Conservation (phyloP, 2,888 invertebrate species). For the Buathra laborator region DNA sequence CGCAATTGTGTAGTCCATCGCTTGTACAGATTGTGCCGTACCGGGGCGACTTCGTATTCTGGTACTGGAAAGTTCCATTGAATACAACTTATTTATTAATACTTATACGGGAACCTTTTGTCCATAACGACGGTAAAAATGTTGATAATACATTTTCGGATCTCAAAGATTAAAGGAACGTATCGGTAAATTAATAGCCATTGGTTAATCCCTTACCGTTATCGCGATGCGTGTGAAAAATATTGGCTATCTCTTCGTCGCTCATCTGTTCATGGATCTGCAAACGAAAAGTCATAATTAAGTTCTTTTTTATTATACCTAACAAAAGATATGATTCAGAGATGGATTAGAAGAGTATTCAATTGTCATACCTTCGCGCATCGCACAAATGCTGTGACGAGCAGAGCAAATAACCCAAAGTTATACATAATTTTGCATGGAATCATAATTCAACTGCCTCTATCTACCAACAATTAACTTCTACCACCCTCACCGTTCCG, state of each 20-base stretch:
- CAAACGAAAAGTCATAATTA: background rate
- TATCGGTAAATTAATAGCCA: background rate
- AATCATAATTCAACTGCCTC: background rate
- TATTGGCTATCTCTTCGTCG: background rate
- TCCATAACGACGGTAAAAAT: background rate
- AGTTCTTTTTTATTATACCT: background rate
- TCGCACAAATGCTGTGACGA: background rate
- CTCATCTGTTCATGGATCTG: constrained; percentile 2
- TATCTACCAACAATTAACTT: background rate
- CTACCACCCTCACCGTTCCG: no score
- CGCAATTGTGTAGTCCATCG: background rate
- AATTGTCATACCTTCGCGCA: background rate
- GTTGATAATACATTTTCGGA: background rate
- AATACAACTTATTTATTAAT: background rate
- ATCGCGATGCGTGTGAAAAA: background rate
- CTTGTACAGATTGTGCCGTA: background rate
- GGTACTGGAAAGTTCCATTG: constrained; percentile 15
- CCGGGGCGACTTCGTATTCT: constrained; percentile 1
- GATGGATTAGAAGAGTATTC: no score
- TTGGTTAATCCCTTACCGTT: background rate
- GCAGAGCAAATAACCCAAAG: background rate
- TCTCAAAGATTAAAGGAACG: background rate
- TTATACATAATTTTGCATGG: background rate
- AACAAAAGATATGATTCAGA: background rate
- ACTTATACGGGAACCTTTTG: background rate